Conservation (phyloP, 2,113 vertebrate genomes). For the Arvicanthis niloticus region DNA sequence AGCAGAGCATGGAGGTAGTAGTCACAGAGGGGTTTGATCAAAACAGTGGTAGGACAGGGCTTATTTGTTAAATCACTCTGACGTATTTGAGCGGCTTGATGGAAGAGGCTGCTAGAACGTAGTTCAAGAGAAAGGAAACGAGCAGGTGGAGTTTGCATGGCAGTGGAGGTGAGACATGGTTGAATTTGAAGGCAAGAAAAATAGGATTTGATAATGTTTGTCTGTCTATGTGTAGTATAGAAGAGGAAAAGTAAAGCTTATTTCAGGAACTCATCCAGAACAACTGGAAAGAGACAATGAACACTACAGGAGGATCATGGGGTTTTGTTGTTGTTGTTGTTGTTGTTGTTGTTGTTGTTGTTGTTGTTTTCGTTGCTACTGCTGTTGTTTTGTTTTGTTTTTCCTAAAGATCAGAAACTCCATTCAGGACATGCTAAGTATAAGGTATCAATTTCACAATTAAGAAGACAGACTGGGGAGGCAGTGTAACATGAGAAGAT, state of each 20-base stretch:
- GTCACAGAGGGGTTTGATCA: slow-evolving; percentile 23
- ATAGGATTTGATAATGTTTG: slow-evolving; percentile 23
- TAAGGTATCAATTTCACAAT: slow-evolving; percentile 6
- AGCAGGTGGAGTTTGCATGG: neutral
- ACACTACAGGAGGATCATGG: neutral
- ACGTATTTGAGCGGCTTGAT: neutral
- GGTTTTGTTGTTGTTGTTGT: neutral
- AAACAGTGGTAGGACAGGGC: neutral
- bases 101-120: neutral
- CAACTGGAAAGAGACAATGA: neutral
- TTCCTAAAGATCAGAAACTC: slow-evolving; percentile 40
- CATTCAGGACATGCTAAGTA: neutral
- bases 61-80: slow-evolving; percentile 22
- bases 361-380: too few species aligned
- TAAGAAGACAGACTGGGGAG: slow-evolving; percentile 8
- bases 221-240: neutral
- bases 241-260: slow-evolving; percentile 1
- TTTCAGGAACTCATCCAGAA: neutral
- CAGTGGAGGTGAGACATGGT: neutral
- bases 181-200: slow-evolving; percentile 29
- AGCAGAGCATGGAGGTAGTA: neutral
- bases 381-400: neutral
- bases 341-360: neutral
- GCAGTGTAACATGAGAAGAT: neutral
- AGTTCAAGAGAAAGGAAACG: slow-evolving; percentile 24